Percentiles rank a stretch among this genome's conserved stretches.
These are phyloP conservation scores for Naja naja DNA, from an alignment of 2,113 vertebrate genomes.

Conservation along the genomic window DNA sequence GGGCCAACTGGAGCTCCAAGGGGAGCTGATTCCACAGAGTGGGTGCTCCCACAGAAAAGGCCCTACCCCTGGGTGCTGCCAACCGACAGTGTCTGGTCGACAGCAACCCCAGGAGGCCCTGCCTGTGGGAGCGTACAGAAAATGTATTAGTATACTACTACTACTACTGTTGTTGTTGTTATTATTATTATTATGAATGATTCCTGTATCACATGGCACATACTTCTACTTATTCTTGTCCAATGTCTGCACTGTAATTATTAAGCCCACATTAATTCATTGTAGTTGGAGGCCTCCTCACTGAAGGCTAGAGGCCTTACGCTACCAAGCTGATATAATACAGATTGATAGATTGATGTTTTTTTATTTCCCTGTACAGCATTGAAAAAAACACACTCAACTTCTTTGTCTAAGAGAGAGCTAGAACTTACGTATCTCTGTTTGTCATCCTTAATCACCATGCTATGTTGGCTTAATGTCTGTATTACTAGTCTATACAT, in stretches of 20 bases:
- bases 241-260: constrained; percentile 39
- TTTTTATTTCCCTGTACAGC: background rate
- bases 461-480: constrained; percentile 14
- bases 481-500: constrained; percentile 45
- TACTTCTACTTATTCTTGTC: constrained; percentile 46
- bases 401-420: background rate
- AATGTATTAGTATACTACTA: constrained; percentile 13
- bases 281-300: background rate
- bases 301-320: background rate
- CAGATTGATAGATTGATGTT: background rate
- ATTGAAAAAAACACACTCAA: background rate
- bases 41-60: too few relatives aligned
- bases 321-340: background rate
- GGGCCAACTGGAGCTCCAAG: too few relatives aligned
- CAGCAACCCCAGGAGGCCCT: too few relatives aligned
- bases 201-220: constrained; percentile 31
- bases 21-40: too few relatives aligned
- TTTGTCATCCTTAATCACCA: background rate
- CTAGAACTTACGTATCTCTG: background rate
- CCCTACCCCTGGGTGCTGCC: too few relatives aligned
- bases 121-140: too few relatives aligned
- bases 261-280: background rate
- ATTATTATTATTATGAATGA: too few relatives aligned
- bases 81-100: too few relatives aligned
- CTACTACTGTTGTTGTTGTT: too few relatives aligned